These are phyloP conservation scores for Myopa tessellatipennis DNA, from an alignment of 2,888 invertebrate genomes.

Conservation along the genomic window DNA sequence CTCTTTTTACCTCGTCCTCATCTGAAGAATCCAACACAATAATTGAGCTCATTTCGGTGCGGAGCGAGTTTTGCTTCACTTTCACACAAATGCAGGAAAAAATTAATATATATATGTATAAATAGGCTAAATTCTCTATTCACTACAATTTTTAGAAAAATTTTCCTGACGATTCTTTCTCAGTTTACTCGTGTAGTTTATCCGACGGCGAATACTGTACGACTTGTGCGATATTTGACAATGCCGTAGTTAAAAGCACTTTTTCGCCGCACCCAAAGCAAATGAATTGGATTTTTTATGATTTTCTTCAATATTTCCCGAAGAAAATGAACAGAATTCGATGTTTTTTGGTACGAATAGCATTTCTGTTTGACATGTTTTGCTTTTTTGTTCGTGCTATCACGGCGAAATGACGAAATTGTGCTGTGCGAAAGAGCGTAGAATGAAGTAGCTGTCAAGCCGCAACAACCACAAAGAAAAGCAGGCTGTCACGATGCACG, in stretches of 20 bases:
- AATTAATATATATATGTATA: slow-evolving; percentile 5
- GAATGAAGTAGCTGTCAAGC: no score
- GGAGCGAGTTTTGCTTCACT: slow-evolving; percentile 21
- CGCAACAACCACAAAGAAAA: no score
- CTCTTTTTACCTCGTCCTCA: slow-evolving; percentile 66
- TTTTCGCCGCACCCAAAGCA: slow-evolving; percentile 40
- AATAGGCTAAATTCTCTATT: slow-evolving; percentile 31
- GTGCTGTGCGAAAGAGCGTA: no score
- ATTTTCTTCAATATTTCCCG: slow-evolving; percentile 50
- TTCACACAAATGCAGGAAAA: slow-evolving; percentile 6
- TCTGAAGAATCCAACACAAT: slow-evolving; percentile 67
- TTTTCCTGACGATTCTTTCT: slow-evolving; percentile 44
- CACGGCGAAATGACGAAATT: slow-evolving; percentile 7
- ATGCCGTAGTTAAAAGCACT: slow-evolving; percentile 41
- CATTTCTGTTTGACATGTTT: slow-evolving; percentile 51
- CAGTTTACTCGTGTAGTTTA: slow-evolving; percentile 49
- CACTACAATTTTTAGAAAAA: slow-evolving; percentile 43
- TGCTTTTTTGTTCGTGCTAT: slow-evolving; percentile 37
- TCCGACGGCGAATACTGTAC: slow-evolving; percentile 52
- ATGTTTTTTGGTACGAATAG: slow-evolving; percentile 53
- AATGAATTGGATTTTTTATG: slow-evolving; percentile 46
- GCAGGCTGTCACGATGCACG: no score
- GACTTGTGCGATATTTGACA: slow-evolving; percentile 44
- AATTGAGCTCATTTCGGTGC: slow-evolving; percentile 59
- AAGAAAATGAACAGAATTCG: slow-evolving; percentile 53